Percentiles rank a stretch among this genome's conserved stretches.
phyloP scores from a whole-genome alignment of 2,797 vertebrate genomes.

The Okamejei kenojei region DNA sequence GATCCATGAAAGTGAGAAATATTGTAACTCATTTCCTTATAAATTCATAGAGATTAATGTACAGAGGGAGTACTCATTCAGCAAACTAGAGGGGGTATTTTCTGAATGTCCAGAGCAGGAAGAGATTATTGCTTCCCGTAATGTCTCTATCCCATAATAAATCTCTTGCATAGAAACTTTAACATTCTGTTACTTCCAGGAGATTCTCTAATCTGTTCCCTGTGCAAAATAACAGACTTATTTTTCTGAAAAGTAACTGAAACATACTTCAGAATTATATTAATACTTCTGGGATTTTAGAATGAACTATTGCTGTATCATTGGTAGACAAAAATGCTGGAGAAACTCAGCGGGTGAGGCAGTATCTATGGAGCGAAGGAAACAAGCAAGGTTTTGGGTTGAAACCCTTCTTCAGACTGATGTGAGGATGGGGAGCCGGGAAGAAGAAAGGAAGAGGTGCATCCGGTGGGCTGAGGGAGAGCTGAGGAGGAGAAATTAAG shows the following conservation, averaged over 20 bases:
- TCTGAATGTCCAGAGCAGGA: neutral
- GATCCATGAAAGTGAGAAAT: neutral
- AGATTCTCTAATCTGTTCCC: neutral
- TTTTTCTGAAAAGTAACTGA: neutral
- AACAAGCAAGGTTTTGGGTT: too few species aligned
- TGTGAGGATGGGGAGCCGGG: too few species aligned
- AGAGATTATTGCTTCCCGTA: neutral
- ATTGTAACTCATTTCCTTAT: neutral
- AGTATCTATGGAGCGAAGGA: too few species aligned
- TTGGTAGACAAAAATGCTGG: neutral
- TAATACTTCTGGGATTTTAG: neutral
- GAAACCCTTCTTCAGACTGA: too few species aligned
- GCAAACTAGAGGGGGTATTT: neutral
- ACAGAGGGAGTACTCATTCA: neutral
- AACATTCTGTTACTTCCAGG: neutral
- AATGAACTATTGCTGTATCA: neutral
- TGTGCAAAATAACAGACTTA: neutral
- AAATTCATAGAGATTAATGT: neutral
- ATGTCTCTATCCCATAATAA: neutral
- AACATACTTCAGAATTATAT: neutral
- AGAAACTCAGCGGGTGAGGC: too few species aligned
- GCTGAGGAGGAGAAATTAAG: too few species aligned
- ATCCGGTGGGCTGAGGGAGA: too few species aligned
- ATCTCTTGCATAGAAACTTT: neutral
- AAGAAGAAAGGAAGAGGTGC: too few species aligned